These are phyloP conservation scores for Cyprinella venusta DNA, from an alignment of 2,797 vertebrate genomes.

Conservation along the genomic window DNA sequence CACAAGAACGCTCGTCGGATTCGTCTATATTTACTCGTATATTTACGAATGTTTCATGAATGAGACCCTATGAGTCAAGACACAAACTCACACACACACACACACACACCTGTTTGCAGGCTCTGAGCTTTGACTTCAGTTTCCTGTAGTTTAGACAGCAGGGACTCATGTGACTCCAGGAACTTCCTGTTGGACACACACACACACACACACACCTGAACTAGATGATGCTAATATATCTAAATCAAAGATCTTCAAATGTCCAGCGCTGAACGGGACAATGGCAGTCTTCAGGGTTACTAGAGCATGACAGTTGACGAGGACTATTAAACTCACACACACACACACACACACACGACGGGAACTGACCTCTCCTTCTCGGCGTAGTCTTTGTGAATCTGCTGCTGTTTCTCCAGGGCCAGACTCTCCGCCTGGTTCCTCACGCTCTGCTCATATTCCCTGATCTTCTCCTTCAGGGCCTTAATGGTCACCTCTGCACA, in stretches of 20 bases:
- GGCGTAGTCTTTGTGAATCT: constrained; percentile 96
- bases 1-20: no score
- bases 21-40: no score
- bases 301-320: no score
- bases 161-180: constrained; percentile 93
- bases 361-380: constrained; percentile 93
- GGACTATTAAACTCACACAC: not conserved
- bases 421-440: constrained; percentile 96
- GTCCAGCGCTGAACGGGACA: not conserved
- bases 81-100: constrained; percentile 66
- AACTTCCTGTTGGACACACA: constrained; percentile 80
- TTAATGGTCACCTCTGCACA: constrained; percentile 96
- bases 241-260: not conserved
- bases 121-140: constrained; percentile 93
- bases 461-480: constrained; percentile 98
- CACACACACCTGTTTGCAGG: constrained; percentile 89
- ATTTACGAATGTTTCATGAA: no score
- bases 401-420: constrained; percentile 94
- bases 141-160: constrained; percentile 93
- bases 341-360: not conserved
- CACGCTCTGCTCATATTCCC: constrained; percentile 96
- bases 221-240: not conserved
- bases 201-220: not conserved
- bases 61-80: no score
- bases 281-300: no score